Percentiles rank a stretch among this genome's conserved stretches.
phyloP scores from a whole-genome alignment of 2,797 vertebrate species.

The Australoheros facetus region DNA sequence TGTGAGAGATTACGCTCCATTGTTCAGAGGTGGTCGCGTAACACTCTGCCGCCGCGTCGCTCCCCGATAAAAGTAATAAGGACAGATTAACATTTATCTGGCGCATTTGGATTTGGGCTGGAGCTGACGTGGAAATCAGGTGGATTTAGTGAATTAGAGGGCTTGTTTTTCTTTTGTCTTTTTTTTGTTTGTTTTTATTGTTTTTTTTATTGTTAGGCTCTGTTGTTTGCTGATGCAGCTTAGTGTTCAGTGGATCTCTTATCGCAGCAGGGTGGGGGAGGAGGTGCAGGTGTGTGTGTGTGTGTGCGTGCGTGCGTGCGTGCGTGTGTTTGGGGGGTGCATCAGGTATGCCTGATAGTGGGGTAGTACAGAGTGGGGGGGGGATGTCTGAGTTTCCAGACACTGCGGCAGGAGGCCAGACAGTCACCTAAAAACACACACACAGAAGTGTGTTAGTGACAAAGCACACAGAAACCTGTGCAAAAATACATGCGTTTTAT shows the following conservation, averaged over 20 bases:
- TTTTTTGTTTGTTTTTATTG: not conserved
- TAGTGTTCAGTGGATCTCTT: constrained; percentile 60
- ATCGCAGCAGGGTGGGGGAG: constrained; percentile 54
- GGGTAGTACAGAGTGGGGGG: constrained; percentile 55
- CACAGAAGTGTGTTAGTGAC: constrained; percentile 4
- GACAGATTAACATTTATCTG: constrained; percentile 65
- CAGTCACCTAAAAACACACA: constrained; percentile 76
- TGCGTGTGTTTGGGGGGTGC: constrained; percentile 12
- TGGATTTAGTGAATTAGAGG: constrained; percentile 57
- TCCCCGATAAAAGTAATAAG: constrained; percentile 61
- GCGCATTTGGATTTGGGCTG: constrained; percentile 27
- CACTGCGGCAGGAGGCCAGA: constrained; percentile 83
- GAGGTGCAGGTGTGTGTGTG: constrained; percentile 19
- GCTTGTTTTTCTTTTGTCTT: constrained; percentile 8
- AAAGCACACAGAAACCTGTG: constrained; percentile 6
- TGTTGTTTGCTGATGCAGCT: constrained; percentile 55
- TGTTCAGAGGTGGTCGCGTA: constrained; percentile 63
- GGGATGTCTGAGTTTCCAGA: constrained; percentile 85
- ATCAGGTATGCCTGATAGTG: constrained; percentile 66
- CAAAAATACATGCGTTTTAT: not conserved
- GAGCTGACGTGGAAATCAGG: constrained; percentile 49
- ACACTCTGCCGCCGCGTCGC: constrained; percentile 42
- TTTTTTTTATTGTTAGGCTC: constrained; percentile 47
- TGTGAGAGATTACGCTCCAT: constrained; percentile 61
- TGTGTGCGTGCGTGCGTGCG: not conserved